These are phyloP conservation scores for Drosophila helvetica DNA, from an alignment of 2,888 invertebrate genomes.

Conservation along the genomic window DNA sequence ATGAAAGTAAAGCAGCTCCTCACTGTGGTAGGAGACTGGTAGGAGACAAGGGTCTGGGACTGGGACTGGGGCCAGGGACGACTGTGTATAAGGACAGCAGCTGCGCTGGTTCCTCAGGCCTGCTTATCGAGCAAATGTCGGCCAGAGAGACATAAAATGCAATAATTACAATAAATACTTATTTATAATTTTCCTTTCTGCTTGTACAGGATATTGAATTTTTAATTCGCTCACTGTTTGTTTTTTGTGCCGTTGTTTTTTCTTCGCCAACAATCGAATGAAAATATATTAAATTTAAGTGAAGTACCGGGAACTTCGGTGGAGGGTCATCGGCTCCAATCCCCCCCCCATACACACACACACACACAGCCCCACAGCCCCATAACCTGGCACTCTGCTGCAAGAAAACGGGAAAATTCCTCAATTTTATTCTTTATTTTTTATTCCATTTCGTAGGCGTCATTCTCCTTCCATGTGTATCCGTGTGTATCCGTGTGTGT, in stretches of 20 bases:
- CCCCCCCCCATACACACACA: background rate
- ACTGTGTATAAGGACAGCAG: slow-evolving; percentile 44
- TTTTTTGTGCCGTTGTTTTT: slow-evolving; percentile 4
- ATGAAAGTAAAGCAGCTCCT: slow-evolving; percentile 59
- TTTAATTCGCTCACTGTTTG: slow-evolving; percentile 62
- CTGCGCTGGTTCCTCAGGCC: slow-evolving; percentile 50
- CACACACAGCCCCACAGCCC: background rate
- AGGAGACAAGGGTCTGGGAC: slow-evolving; percentile 11
- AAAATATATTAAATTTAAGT: slow-evolving; percentile 53
- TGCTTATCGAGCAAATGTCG: slow-evolving; percentile 35
- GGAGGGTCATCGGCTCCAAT: slow-evolving; percentile 3
- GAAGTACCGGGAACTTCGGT: slow-evolving; percentile 15
- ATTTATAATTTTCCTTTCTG: slow-evolving; percentile 64
- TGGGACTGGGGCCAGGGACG: slow-evolving; percentile 4
- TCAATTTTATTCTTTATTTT: slow-evolving; percentile 25
- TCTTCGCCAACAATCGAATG: slow-evolving; percentile 24
- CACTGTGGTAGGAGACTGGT: slow-evolving; percentile 30
- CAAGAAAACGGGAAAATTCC: background rate
- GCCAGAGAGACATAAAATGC: slow-evolving; percentile 52
- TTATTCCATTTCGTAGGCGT: slow-evolving; percentile 3
- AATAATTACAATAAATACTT: slow-evolving; percentile 75
- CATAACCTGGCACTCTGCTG: background rate
- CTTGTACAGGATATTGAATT: slow-evolving; percentile 77
- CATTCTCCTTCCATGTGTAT: background rate
- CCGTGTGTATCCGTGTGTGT: slow-evolving; percentile 10